phyloP scores from a whole-genome alignment of 2,797 vertebrate genomes.

The Sebastes diaconus region DNA sequence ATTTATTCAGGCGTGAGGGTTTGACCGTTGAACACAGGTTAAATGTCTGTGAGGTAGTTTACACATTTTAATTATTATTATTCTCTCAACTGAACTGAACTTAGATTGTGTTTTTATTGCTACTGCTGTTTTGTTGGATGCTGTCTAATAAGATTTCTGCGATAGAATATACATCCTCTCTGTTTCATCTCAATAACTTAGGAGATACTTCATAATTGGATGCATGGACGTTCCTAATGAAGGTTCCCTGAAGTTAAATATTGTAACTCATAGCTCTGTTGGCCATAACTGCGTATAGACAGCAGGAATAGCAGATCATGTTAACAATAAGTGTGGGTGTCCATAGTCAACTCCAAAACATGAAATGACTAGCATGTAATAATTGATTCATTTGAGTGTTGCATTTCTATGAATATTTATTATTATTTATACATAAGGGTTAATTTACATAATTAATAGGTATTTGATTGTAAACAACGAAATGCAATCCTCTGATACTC shows the following conservation, averaged over 20 bases:
- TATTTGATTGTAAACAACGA: background rate
- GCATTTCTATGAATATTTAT: background rate
- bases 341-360: background rate
- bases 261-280: background rate
- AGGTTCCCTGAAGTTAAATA: background rate
- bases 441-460: background rate
- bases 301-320: background rate
- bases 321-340: background rate
- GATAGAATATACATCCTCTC: background rate
- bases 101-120: slow-evolving; percentile 7
- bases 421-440: background rate
- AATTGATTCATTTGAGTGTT: background rate
- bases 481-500: background rate
- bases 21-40: background rate
- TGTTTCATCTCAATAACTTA: background rate
- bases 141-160: background rate
- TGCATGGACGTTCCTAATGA: background rate
- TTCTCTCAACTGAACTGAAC: background rate
- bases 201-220: background rate
- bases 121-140: background rate
- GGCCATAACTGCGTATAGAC: background rate
- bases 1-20: slow-evolving; percentile 6
- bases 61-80: background rate
- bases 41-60: background rate
- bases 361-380: background rate